Evolutionary conservation across 2,113 vertebrate species (phyloP).

Genomic region (Cebidichthys violaceus): DNA sequence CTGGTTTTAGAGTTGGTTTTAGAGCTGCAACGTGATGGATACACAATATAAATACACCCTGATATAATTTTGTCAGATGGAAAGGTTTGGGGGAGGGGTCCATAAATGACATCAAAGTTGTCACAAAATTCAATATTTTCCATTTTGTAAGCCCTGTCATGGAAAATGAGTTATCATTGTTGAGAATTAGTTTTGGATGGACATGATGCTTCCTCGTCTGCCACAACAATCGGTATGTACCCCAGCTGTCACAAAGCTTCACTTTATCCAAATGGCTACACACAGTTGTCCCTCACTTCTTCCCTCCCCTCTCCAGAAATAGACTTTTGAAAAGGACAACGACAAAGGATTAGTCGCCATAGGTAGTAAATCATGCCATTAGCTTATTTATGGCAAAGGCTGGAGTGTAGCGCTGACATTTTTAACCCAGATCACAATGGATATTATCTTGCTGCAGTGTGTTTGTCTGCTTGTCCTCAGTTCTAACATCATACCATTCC

Average conservation of each 20-base stretch:
- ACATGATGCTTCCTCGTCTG: slow-evolving; percentile 40
- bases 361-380: slow-evolving; percentile 82
- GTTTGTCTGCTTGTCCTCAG: slow-evolving; percentile 22
- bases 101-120: neutral
- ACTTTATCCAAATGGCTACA: slow-evolving; percentile 83
- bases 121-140: slow-evolving; percentile 23
- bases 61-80: slow-evolving; percentile 7
- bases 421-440: slow-evolving; percentile 64
- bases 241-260: slow-evolving; percentile 92
- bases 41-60: slow-evolving; percentile 11
- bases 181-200: slow-evolving; percentile 40
- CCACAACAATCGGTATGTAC: slow-evolving; percentile 80
- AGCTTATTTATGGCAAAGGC: slow-evolving; percentile 87
- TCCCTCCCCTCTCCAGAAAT: slow-evolving; percentile 86
- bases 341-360: slow-evolving; percentile 89
- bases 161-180: slow-evolving; percentile 45
- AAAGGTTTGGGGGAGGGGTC: neutral
- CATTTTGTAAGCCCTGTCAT: slow-evolving; percentile 10
- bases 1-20: slow-evolving; percentile 23
- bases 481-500: slow-evolving; percentile 81
- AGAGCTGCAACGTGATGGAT: slow-evolving; percentile 11
- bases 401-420: slow-evolving; percentile 66
- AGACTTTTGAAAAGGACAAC: slow-evolving; percentile 88
- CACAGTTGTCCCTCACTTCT: slow-evolving; percentile 84
- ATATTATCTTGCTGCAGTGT: slow-evolving; percentile 39